Percentiles rank a stretch among this genome's conserved stretches.
phyloP scores from a whole-genome alignment of 64 coral and sea anemone species.

The Pocillopora verrucosa region DNA sequence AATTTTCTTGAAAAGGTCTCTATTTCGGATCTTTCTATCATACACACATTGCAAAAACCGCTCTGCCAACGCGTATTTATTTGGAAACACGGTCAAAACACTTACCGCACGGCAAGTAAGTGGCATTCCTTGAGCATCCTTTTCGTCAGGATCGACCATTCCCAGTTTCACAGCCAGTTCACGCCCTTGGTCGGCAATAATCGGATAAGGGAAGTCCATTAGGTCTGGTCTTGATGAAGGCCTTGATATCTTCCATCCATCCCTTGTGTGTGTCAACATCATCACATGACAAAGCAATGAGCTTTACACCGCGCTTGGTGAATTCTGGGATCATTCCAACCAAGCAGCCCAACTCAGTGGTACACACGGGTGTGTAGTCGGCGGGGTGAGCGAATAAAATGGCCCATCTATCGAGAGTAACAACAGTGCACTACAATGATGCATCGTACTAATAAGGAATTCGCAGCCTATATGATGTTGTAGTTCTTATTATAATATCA shows the following conservation, averaged over 20 bases:
- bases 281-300: conserved; percentile 88
- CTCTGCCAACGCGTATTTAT: too few relatives aligned
- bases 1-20: too few relatives aligned
- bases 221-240: conserved; percentile 25
- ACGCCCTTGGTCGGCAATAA: conserved; percentile 88
- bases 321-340: conserved; percentile 65
- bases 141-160: conserved; percentile 96
- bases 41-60: neutral
- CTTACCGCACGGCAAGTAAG: conserved; percentile 96
- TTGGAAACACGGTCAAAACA: neutral
- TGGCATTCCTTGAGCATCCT: conserved; percentile 78
- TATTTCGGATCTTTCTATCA: too few relatives aligned
- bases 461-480: too few relatives aligned
- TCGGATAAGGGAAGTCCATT: conserved; percentile 81
- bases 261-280: conserved; percentile 79
- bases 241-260: conserved; percentile 85
- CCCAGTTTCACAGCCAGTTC: conserved; percentile 88
- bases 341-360: conserved; percentile 85
- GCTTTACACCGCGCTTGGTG: conserved; percentile 78
- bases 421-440: neutral
- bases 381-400: conserved; percentile 96
- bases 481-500: too few relatives aligned
- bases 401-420: conserved; percentile 64
- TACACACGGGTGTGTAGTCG: conserved; percentile 96
- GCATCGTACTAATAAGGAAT: neutral